These are phyloP conservation scores for Drosophila niveifrons DNA, from an alignment of 2,888 invertebrate species.

Conservation along the genomic window DNA sequence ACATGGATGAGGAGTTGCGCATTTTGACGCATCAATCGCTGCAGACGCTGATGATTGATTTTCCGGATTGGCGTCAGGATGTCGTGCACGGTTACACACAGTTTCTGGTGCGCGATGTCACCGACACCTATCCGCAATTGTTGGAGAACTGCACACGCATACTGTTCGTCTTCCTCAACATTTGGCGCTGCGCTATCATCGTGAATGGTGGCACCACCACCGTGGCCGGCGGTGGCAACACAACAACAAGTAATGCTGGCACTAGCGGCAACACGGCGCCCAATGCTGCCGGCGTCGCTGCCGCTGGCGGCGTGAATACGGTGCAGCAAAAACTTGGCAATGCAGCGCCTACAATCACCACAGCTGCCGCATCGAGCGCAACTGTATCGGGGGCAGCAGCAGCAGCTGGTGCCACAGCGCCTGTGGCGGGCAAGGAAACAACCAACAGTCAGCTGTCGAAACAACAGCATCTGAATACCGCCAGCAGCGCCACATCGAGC, in stretches of 20 bases:
- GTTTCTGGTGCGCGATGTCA: constrained; percentile 96
- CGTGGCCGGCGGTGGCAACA: constrained; percentile 20
- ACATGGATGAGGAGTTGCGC: constrained; percentile 98
- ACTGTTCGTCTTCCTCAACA: constrained; percentile 95
- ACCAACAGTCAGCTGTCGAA: constrained; percentile 82
- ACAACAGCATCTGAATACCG: constrained; percentile 83
- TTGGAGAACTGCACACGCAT: constrained; percentile 97
- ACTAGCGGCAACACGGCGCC: constrained; percentile 20
- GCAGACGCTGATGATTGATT: constrained; percentile 97
- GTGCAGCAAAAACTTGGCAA: constrained; percentile 40
- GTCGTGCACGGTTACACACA: constrained; percentile 97
- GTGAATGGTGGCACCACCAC: constrained; percentile 66
- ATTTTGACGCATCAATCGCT: constrained; percentile 97
- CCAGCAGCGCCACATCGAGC: constrained; percentile 85
- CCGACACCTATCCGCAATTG: constrained; percentile 86
- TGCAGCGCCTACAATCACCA: constrained; percentile 38
- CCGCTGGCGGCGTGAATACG: constrained; percentile 8
- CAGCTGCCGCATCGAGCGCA: constrained; percentile 26
- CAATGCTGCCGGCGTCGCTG: background rate
- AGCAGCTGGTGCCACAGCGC: constrained; percentile 29
- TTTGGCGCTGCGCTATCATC: constrained; percentile 94
- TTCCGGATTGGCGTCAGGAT: constrained; percentile 98
- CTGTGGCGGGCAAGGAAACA: constrained; percentile 78
- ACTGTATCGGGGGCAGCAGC: too few relatives aligned
- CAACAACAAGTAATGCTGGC: background rate